Evolutionary conservation across 2,113 vertebrate genomes (phyloP).

Genomic region (Panthera uncia): DNA sequence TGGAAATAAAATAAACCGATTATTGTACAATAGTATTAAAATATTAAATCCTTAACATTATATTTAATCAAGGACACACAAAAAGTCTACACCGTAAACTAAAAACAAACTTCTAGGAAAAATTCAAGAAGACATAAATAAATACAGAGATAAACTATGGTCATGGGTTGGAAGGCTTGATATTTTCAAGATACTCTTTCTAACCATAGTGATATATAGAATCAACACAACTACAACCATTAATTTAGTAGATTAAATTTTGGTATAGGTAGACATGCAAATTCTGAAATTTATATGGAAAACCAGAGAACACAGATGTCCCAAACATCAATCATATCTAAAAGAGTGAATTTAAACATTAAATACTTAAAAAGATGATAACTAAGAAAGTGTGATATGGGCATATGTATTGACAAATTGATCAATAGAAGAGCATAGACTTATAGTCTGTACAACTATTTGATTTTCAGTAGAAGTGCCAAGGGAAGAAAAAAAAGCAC

Average conservation of each 20-base stretch:
- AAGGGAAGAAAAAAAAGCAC: background rate
- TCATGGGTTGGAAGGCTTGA: background rate
- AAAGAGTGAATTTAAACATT: background rate
- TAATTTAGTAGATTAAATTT: background rate
- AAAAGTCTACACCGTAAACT: background rate
- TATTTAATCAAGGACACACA: background rate
- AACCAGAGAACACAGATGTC: background rate
- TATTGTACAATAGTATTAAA: background rate
- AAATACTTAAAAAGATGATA: background rate
- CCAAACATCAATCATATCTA: background rate
- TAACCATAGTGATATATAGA: background rate
- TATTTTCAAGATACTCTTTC: background rate
- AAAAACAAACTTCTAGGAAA: background rate
- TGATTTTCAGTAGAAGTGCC: background rate
- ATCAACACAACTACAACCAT: background rate
- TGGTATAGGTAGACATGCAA: background rate
- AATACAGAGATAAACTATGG: background rate
- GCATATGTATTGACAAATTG: background rate
- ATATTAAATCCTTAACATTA: background rate
- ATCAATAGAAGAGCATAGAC: background rate
- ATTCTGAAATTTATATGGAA: background rate
- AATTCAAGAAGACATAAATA: background rate
- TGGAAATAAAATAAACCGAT: background rate
- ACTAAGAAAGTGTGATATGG: background rate
- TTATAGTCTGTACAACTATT: background rate